phyloP scores from a whole-genome alignment of 2,888 invertebrate genomes.

The Ectropis crepuscularia region DNA sequence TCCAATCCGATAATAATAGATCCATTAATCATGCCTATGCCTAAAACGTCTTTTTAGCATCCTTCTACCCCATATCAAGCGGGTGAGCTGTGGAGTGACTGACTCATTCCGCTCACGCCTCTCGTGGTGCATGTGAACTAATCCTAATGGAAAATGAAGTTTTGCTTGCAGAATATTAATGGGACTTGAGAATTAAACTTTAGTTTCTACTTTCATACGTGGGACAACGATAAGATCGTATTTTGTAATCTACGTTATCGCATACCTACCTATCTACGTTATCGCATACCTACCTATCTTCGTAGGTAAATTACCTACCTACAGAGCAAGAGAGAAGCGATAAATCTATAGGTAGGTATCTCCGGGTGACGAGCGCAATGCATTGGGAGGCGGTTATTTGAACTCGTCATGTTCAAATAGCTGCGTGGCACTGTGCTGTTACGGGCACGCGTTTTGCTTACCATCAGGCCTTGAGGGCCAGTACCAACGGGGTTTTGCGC shows the following conservation, averaged over 20 bases:
- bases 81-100: constrained; percentile 10
- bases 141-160: constrained; percentile 37
- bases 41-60: constrained; percentile 20
- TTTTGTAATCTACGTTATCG: neutral
- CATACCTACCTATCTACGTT: no score
- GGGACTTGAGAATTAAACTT: constrained; percentile 9
- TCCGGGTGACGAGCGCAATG: no score
- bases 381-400: no score
- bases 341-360: no score
- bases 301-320: no score
- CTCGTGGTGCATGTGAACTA: constrained; percentile 38
- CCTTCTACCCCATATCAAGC: constrained; percentile 27
- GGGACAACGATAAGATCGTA: neutral
- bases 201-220: constrained; percentile 16
- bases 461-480: no score
- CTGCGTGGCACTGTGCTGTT: no score
- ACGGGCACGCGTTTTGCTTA: no score
- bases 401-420: no score
- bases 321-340: no score
- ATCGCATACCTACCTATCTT: no score
- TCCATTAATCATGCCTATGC: constrained; percentile 21
- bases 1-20: constrained; percentile 6
- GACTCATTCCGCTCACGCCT: constrained; percentile 33
- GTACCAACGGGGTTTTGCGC: no score
- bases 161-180: constrained; percentile 36